Evolutionary conservation across 2,888 invertebrate genomes (phyloP).

Genomic region (Pyrrhosoma nymphula): DNA sequence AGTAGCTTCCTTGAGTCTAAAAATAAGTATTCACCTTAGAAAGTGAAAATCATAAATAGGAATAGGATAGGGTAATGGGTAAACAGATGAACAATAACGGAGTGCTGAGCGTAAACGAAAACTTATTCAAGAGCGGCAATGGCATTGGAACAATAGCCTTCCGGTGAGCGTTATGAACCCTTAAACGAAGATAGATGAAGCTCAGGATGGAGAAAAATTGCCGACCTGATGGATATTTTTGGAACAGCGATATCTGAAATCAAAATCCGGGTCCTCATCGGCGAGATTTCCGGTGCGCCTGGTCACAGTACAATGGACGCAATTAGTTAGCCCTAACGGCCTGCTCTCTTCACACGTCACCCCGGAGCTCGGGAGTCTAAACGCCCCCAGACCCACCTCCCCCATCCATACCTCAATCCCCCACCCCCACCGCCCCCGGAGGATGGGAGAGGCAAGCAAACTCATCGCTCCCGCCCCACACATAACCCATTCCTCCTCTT

Average conservation of each 20-base stretch:
- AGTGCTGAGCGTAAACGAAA: no score
- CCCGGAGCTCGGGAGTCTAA: background rate
- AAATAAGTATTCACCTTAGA: no score
- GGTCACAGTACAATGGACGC: constrained; percentile 8
- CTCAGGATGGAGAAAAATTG: background rate
- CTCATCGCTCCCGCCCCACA: background rate
- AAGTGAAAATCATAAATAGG: no score
- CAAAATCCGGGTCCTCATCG: background rate
- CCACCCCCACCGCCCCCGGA: background rate
- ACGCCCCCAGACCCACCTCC: background rate
- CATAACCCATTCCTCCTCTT: background rate
- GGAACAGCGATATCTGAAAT: background rate
- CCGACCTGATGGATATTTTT: background rate
- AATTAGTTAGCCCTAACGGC: background rate
- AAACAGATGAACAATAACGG: no score
- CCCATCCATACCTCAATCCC: background rate
- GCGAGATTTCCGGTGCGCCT: background rate
- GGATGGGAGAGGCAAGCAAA: background rate
- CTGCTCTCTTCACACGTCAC: background rate
- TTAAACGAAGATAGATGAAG: background rate
- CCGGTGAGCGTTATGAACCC: background rate
- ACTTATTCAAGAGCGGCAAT: background rate
- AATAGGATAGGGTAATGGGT: no score
- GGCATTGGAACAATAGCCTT: background rate
- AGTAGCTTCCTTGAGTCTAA: no score